phyloP scores from a whole-genome alignment of 2,113 vertebrate species.

The Lontra canadensis region DNA sequence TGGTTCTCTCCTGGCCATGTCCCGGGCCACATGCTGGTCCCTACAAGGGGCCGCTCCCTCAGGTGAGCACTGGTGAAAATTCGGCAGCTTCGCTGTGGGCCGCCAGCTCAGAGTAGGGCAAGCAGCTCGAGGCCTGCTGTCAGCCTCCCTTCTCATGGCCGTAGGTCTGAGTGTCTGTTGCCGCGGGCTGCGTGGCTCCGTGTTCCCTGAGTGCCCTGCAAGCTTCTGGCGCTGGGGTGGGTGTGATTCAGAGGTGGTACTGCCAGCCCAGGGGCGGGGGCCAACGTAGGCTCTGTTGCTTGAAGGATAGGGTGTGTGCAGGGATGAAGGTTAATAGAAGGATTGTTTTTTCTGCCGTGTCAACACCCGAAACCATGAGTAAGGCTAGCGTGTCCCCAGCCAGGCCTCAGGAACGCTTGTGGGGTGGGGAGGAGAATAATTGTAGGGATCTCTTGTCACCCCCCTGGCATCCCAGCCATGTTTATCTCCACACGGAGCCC shows the following conservation, averaged over 20 bases:
- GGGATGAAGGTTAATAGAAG: not conserved
- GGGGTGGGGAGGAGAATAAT: no score
- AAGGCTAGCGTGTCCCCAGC: not conserved
- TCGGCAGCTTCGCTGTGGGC: accelerated
- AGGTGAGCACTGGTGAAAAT: not conserved
- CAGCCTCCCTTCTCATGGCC: accelerated
- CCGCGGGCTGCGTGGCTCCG: accelerated
- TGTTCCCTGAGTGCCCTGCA: not conserved
- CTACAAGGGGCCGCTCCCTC: no score
- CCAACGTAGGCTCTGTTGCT: not conserved
- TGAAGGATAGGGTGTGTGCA: not conserved
- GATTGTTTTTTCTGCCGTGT: not conserved
- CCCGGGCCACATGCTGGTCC: not conserved
- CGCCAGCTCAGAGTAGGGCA: not conserved
- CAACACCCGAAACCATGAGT: not conserved
- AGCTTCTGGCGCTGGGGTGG: accelerated
- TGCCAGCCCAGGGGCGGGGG: accelerated
- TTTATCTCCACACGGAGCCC: not conserved
- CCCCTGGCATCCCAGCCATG: not conserved
- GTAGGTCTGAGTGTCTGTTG: not conserved
- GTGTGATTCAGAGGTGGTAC: not conserved
- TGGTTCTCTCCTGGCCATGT: not conserved
- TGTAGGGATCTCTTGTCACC: not conserved
- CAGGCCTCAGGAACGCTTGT: not conserved
- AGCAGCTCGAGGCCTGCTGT: not conserved